Conservation (phyloP, 2,797 vertebrate species). For the Manis pentadactyla region DNA sequence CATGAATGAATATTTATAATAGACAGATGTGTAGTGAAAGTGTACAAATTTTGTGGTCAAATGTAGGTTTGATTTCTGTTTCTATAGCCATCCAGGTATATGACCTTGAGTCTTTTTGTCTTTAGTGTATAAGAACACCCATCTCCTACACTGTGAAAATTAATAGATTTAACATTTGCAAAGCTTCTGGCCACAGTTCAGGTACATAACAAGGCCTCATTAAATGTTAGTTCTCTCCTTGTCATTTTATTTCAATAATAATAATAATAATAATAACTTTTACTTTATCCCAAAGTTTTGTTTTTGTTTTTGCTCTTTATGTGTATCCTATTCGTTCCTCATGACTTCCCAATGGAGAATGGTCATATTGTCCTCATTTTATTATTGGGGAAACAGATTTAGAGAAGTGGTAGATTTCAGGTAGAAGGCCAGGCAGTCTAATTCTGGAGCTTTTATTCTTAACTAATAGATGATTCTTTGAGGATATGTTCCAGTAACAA, state of each 20-base stretch:
- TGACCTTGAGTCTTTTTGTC: constrained; percentile 88
- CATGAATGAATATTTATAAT: background rate
- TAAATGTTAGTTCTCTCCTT: background rate
- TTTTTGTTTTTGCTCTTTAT: background rate
- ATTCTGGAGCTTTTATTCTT: background rate
- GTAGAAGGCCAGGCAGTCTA: background rate
- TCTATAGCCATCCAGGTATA: constrained; percentile 61
- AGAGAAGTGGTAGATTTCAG: background rate
- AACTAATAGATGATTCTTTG: background rate
- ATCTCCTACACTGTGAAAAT: background rate
- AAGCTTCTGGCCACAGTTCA: background rate
- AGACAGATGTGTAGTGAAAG: background rate
- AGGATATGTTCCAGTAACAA: background rate
- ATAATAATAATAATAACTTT: background rate
- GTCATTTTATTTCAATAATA: background rate
- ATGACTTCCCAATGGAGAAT: background rate
- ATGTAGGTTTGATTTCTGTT: background rate
- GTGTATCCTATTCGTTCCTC: background rate
- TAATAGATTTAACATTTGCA: background rate
- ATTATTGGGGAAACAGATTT: background rate
- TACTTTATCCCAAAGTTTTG: background rate
- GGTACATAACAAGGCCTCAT: background rate
- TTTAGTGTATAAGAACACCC: constrained; percentile 84
- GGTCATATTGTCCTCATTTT: background rate
- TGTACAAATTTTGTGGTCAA: background rate